phyloP scores from a whole-genome alignment of 1,140 invertebrate species.

The Drosophila parabipectinata region DNA sequence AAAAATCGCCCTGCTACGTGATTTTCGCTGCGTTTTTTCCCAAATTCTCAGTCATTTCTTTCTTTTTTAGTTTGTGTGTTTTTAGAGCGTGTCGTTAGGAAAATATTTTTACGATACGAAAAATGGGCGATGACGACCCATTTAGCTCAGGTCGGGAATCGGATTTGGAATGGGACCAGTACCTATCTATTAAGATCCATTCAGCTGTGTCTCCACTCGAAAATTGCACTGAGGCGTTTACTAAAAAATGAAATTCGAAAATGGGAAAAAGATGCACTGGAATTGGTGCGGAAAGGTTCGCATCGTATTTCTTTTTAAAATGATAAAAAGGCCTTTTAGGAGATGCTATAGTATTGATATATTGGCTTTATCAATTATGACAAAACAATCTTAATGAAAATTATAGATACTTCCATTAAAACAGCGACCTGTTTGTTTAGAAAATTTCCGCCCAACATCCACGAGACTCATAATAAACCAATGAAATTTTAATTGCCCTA shows the following conservation, averaged over 20 bases:
- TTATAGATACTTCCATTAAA: not conserved
- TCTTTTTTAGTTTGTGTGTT: conserved; percentile 29
- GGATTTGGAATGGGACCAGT: conserved; percentile 22
- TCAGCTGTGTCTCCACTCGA: conserved; percentile 39
- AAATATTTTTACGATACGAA: conserved; percentile 75
- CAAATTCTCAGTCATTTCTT: conserved; percentile 27
- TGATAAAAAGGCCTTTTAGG: not conserved
- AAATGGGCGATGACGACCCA: conserved; percentile 59
- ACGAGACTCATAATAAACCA: conserved; percentile 28
- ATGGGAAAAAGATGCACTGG: conserved; percentile 21
- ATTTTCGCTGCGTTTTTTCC: conserved; percentile 76
- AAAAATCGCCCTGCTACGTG: conserved; percentile 76
- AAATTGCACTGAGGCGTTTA: conserved; percentile 51
- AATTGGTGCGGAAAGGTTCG: conserved; percentile 11
- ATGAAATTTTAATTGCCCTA: conserved; percentile 45
- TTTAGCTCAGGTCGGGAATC: conserved; percentile 68
- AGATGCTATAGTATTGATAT: not conserved
- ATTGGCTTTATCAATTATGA: conserved; percentile 18
- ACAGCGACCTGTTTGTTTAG: conserved; percentile 23
- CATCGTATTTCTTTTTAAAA: conserved; percentile 1
- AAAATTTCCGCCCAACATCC: not conserved
- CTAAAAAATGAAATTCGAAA: conserved; percentile 59
- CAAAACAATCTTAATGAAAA: conserved; percentile 17
- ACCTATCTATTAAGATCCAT: conserved; percentile 56
- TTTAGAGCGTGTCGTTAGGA: conserved; percentile 71